Conservation (phyloP, 2,888 invertebrate genomes). For the Mactromeris polynyma region DNA sequence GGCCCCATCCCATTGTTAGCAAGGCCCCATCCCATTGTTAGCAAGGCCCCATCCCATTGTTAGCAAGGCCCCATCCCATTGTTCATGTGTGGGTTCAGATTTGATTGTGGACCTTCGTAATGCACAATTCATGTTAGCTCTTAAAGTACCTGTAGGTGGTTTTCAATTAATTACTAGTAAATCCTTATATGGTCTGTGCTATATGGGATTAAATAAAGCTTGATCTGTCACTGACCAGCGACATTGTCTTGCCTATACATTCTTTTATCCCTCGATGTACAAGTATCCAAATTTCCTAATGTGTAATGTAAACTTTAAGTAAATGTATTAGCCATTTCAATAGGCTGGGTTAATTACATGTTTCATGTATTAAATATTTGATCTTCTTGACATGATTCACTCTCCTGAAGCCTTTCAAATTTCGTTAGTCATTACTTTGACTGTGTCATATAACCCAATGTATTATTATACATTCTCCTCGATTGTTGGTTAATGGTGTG, state of each 20-base stretch:
- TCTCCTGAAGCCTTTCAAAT: background rate
- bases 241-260: background rate
- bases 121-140: background rate
- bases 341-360: background rate
- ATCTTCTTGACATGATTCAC: constrained; percentile 11
- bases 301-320: background rate
- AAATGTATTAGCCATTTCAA: background rate
- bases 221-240: background rate
- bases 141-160: background rate
- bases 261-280: background rate
- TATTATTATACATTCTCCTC: background rate
- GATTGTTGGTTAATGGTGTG: background rate
- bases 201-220: background rate
- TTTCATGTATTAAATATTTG: background rate
- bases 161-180: background rate
- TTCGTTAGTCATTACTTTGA: background rate
- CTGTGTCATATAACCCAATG: background rate
- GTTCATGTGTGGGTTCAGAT: too few relatives aligned
- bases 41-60: too few relatives aligned
- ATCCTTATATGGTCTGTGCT: background rate
- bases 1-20: too few relatives aligned
- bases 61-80: too few relatives aligned
- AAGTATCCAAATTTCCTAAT: background rate
- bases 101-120: background rate
- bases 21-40: too few relatives aligned